Evolutionary conservation across 2,113 vertebrate genomes (phyloP).

Genomic region (Brienomyrus brachyistius): DNA sequence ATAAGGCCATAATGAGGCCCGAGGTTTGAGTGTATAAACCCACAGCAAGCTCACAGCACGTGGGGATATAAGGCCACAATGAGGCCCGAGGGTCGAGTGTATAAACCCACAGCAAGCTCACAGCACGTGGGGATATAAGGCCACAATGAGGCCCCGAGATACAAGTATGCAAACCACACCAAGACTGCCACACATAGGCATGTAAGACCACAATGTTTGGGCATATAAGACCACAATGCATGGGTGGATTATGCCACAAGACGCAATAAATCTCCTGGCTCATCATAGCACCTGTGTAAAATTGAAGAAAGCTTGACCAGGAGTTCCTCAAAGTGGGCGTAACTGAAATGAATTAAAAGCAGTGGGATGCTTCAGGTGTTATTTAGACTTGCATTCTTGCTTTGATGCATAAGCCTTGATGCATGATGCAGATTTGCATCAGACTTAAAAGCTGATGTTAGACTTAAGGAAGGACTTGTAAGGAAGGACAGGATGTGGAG

Average conservation of each 20-base stretch:
- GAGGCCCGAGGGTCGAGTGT: too few relatives aligned
- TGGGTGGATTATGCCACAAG: background rate
- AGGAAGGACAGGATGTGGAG: background rate
- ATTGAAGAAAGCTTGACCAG: background rate
- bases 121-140: background rate
- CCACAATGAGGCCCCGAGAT: background rate
- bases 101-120: background rate
- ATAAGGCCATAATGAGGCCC: too few relatives aligned
- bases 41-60: too few relatives aligned
- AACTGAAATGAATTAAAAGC: background rate
- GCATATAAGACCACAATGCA: background rate
- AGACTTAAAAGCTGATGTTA: background rate
- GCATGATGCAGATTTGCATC: background rate
- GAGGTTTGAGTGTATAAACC: too few relatives aligned
- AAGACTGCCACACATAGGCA: too few relatives aligned
- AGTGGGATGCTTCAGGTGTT: background rate
- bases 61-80: too few relatives aligned
- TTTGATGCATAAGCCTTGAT: background rate
- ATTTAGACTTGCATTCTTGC: background rate
- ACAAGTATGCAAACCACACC: too few relatives aligned
- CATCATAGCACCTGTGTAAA: background rate
- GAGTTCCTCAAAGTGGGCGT: background rate
- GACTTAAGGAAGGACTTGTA: too few relatives aligned
- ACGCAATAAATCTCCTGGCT: background rate
- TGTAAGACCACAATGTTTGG: too few relatives aligned